Evolutionary conservation across 2,888 invertebrate species (phyloP), one percentile per base, ranked within the genome.

Genomic region (Furcula furcula): DNA sequence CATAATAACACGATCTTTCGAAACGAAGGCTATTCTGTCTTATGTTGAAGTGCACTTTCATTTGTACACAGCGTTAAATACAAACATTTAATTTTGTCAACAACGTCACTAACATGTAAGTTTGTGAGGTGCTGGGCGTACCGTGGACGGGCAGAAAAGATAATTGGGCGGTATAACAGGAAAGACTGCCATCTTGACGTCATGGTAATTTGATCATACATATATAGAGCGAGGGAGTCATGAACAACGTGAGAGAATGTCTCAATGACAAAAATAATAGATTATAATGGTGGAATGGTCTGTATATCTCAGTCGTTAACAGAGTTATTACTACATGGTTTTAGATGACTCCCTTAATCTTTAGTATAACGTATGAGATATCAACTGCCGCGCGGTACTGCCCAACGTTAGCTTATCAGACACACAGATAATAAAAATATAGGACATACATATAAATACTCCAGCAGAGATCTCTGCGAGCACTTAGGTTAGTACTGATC

Each of bases 21-120:
- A 72, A 85, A 81, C 74, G 74, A 83, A 83, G 83, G 79, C 81
- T 78, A 72, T 69, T 67, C 73, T 72, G 75, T 77, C 70, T 70
- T 65, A 71, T 70, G 72, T 70, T 76, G 85, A 88, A 88, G 88
- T 88, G 88, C 87, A 88, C 87, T 88, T 88, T 76, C 60, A 81
- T 88, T 88, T 87, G 88, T 87, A 88, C 87, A 88, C 87, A 83
- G 84, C 80, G 86, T 87, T 83, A 62, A 74, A 79, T 81, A 84
- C 76, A 77, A 72, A 83, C 74, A 78, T 82, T 77, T 61, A 76
- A 68, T 77, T 83, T 81, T 79, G 72, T 78, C 55, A 81, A 81
- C 74, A 84, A 81, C 73, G 71, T 74, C 64, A 73, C 77, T 80
- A 81, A 81, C 73, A 71, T 74, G 70, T 74, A 74, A 63, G 56